Conservation (phyloP, 2,888 invertebrate genomes). For the Marasmarcha lunaedactyla region DNA sequence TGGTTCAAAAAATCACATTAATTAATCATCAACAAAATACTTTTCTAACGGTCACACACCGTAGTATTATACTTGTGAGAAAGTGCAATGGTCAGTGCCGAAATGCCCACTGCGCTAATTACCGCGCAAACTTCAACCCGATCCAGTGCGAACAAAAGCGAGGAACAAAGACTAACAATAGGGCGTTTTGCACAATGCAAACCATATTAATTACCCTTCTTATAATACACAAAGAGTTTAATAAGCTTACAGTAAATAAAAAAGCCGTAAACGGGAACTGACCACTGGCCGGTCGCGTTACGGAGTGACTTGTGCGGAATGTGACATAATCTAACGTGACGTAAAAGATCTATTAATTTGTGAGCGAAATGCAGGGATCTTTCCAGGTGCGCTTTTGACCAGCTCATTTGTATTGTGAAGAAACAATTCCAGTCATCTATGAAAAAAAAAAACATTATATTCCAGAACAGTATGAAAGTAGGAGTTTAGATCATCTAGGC, state of each 20-base stretch:
- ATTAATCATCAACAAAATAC: neutral
- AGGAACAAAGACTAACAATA: constrained; percentile 49
- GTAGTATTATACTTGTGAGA: constrained; percentile 41
- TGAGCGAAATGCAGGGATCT: too few relatives aligned
- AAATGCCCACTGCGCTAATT: constrained; percentile 62
- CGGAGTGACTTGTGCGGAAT: too few relatives aligned
- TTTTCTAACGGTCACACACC: constrained; percentile 34
- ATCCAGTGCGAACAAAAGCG: constrained; percentile 41
- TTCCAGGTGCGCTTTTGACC: too few relatives aligned
- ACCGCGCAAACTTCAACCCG: constrained; percentile 34
- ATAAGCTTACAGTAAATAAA: constrained; percentile 65
- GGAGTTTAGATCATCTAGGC: too few relatives aligned
- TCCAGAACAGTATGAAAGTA: too few relatives aligned
- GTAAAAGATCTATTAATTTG: too few relatives aligned
- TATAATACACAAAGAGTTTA: constrained; percentile 56
- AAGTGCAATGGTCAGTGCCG: constrained; percentile 46
- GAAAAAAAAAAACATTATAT: too few relatives aligned
- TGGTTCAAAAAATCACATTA: neutral
- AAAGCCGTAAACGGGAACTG: constrained; percentile 43
- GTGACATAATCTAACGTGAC: constrained; percentile 41
- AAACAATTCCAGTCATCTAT: too few relatives aligned
- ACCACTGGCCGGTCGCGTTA: constrained; percentile 39
- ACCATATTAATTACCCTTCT: constrained; percentile 64
- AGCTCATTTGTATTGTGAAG: too few relatives aligned
- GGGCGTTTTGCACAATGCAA: constrained; percentile 53